Percentiles rank a stretch among this genome's conserved stretches.
These are phyloP conservation scores for Dendrocopos noguchii DNA, from an alignment of 2,113 vertebrate species.

Conservation along the genomic window DNA sequence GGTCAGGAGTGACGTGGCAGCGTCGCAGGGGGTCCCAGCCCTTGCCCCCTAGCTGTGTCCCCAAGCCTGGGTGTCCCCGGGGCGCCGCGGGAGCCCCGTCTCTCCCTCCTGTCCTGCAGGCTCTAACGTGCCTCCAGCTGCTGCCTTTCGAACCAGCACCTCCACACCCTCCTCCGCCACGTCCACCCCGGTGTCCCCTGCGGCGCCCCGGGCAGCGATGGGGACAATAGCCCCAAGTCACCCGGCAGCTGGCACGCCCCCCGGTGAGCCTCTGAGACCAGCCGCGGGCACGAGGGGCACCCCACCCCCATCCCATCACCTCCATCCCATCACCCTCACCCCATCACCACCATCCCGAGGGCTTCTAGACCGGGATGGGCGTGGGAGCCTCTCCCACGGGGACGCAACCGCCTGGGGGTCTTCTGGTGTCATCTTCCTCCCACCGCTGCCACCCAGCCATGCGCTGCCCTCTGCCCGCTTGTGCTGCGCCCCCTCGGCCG, in stretches of 20 bases:
- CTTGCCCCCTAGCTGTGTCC: neutral
- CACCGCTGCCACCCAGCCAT: neutral
- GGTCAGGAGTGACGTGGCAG: constrained; percentile 20
- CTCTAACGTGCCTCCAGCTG: constrained; percentile 69
- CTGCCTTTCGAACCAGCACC: constrained; percentile 72
- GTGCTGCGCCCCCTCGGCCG: neutral
- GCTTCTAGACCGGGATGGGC: neutral
- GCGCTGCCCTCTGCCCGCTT: neutral
- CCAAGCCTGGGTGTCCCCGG: neutral
- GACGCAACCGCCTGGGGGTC: neutral
- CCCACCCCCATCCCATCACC: neutral
- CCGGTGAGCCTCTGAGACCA: constrained; percentile 63
- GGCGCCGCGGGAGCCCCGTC: constrained; percentile 33
- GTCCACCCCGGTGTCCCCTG: constrained; percentile 63
- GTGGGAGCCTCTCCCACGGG: fast-evolving
- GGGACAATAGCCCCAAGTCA: constrained; percentile 58
- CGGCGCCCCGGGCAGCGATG: constrained; percentile 57
- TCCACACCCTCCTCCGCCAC: constrained; percentile 68
- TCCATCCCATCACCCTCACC: neutral
- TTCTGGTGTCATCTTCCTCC: neutral
- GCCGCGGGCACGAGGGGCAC: neutral
- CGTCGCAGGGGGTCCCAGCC: neutral
- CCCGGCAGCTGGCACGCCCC: constrained; percentile 62
- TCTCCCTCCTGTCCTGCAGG: constrained; percentile 75
- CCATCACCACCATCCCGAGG: neutral